phyloP scores from a whole-genome alignment of 2,888 invertebrate species.

The Drosophila histrio region DNA sequence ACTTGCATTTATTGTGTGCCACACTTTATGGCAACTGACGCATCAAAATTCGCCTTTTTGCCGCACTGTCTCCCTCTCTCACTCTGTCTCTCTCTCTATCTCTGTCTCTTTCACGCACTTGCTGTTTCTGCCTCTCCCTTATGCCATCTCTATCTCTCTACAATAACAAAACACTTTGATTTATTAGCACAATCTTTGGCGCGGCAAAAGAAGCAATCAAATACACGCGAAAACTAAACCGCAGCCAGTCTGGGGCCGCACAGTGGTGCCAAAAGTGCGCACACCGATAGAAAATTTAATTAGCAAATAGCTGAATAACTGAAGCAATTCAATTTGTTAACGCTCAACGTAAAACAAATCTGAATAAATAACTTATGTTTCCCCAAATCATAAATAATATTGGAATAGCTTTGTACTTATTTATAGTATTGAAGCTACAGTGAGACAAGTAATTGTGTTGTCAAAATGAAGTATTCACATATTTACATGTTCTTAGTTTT shows the following conservation, averaged over 20 bases:
- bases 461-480: too few relatives aligned
- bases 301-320: not conserved
- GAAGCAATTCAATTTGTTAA: too few relatives aligned
- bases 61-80: not conserved
- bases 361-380: too few relatives aligned
- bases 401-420: too few relatives aligned
- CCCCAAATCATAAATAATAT: too few relatives aligned
- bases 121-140: not conserved
- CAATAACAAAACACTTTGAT: slow-evolving; percentile 65
- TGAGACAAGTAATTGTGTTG: too few relatives aligned
- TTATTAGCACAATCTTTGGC: slow-evolving; percentile 60
- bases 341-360: too few relatives aligned
- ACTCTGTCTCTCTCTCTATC: not conserved
- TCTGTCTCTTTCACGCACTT: slow-evolving; percentile 10
- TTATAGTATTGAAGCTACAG: too few relatives aligned
- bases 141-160: slow-evolving; percentile 17
- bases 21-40: slow-evolving; percentile 26
- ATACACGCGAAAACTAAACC: slow-evolving; percentile 57
- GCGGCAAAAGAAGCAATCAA: slow-evolving; percentile 55
- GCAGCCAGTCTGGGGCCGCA: slow-evolving; percentile 53
- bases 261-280: slow-evolving; percentile 26
- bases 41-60: slow-evolving; percentile 11
- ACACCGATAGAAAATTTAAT: not conserved
- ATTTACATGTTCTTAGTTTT: too few relatives aligned
- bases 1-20: slow-evolving; percentile 36